These are phyloP conservation scores for Malachius bipustulatus DNA, from an alignment of 2,888 invertebrate genomes.

Conservation along the genomic window DNA sequence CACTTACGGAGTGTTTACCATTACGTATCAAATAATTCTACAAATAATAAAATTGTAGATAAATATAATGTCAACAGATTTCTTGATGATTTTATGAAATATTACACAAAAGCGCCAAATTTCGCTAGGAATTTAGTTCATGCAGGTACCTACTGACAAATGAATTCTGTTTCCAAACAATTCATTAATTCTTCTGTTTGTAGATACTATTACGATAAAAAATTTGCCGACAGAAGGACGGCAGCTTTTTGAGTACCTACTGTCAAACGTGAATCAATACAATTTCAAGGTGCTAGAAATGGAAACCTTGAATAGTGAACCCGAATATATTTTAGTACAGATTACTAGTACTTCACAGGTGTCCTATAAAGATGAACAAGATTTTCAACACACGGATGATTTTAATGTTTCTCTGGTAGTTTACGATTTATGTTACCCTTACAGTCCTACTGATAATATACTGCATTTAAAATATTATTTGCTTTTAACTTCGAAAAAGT, in stretches of 20 bases:
- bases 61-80: conserved; percentile 63
- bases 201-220: conserved; percentile 45
- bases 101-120: conserved; percentile 65
- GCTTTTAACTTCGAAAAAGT: conserved; percentile 47
- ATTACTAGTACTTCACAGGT: conserved; percentile 45
- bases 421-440: conserved; percentile 41
- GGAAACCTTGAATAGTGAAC: conserved; percentile 35
- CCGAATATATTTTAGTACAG: conserved; percentile 53
- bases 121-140: conserved; percentile 61
- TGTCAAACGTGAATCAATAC: conserved; percentile 54
- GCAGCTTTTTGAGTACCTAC: conserved; percentile 56
- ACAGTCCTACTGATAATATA: conserved; percentile 28
- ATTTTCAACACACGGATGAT: conserved; percentile 49
- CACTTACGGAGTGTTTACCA: conserved; percentile 56
- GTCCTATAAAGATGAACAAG: conserved; percentile 47
- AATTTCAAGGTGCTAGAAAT: conserved; percentile 55
- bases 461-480: conserved; percentile 48
- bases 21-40: conserved; percentile 47
- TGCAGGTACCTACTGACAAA: conserved; percentile 42
- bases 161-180: not conserved
- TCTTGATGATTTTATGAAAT: conserved; percentile 62
- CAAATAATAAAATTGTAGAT: conserved; percentile 39
- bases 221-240: conserved; percentile 50
- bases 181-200: conserved; percentile 16
- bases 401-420: conserved; percentile 57